A percentile compares a stretch with the other conserved stretches of the same genome.
These are phyloP conservation scores for Colaptes auratus DNA, from an alignment of 2,113 vertebrate species.

Conservation along the genomic window DNA sequence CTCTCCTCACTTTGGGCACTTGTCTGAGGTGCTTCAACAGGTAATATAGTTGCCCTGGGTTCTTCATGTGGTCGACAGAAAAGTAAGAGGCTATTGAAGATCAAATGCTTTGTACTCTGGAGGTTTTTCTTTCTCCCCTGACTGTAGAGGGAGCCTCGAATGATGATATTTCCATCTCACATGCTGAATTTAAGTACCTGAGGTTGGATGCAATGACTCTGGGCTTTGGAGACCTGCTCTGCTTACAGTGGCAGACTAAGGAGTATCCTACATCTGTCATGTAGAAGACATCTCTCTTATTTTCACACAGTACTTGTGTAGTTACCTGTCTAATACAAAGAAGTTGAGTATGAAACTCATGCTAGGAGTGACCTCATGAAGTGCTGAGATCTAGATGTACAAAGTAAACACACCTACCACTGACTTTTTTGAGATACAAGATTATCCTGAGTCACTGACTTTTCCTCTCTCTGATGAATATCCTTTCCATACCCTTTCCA, in stretches of 20 bases:
- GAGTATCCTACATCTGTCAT: background rate
- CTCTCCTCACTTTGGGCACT: background rate
- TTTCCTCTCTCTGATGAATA: background rate
- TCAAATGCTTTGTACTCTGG: background rate
- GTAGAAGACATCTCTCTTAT: background rate
- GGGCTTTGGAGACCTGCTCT: background rate
- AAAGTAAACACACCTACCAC: background rate
- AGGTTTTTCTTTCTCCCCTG: background rate
- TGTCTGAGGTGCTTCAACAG: background rate
- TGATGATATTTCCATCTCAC: background rate
- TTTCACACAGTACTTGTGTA: background rate
- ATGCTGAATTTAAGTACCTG: background rate
- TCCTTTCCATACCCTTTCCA: constrained; percentile 6
- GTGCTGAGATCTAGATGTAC: background rate
- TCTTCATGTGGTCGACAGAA: background rate
- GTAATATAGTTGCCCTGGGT: background rate
- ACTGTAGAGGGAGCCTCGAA: background rate
- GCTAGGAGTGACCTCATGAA: background rate
- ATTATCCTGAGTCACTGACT: background rate
- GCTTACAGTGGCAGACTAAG: background rate
- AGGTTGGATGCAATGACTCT: background rate
- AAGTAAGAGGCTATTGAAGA: background rate
- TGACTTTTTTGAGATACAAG: background rate
- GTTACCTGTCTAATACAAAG: background rate
- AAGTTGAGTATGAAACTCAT: background rate